Conservation (phyloP, 2,797 vertebrate genomes). For the Thunnus albacares region DNA sequence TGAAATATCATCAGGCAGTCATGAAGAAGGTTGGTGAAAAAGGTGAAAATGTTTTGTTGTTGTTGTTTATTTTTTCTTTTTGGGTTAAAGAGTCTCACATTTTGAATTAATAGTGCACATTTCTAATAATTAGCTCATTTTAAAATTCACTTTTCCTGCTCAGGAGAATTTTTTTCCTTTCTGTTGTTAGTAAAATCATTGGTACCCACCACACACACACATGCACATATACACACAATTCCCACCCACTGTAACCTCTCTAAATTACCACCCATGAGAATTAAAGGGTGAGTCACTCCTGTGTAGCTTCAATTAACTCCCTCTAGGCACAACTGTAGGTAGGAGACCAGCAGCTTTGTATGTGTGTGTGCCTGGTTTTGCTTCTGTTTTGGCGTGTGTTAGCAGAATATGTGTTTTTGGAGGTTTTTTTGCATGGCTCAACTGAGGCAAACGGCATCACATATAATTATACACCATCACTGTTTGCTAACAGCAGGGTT, state of each 20-base stretch:
- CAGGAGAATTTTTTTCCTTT: background rate
- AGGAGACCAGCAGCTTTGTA: constrained; percentile 34
- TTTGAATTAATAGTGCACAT: constrained; percentile 30
- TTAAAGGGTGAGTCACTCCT: constrained; percentile 70
- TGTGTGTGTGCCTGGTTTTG: constrained; percentile 10
- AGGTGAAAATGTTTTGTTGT: background rate
- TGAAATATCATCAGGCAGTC: background rate
- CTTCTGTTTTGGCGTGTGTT: background rate
- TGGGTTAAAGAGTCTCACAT: background rate
- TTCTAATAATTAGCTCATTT: constrained; percentile 1
- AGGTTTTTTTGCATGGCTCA: background rate
- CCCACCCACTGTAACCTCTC: constrained; percentile 58
- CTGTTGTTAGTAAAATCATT: constrained; percentile 14
- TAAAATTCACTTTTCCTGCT: constrained; percentile 23
- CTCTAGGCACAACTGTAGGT: constrained; percentile 50
- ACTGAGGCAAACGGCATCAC: constrained; percentile 49
- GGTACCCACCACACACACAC: constrained; percentile 16
- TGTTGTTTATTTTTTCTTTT: constrained; percentile 3
- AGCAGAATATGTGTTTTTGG: background rate
- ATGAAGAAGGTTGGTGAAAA: background rate
- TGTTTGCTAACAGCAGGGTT: constrained; percentile 49
- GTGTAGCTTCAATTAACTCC: constrained; percentile 65
- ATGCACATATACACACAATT: constrained; percentile 5
- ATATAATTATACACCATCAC: constrained; percentile 50
- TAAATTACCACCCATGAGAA: constrained; percentile 70